Percentiles rank a stretch among this genome's conserved stretches.
These are phyloP conservation scores for Microplitis demolitor DNA, from an alignment of 1,140 invertebrate species.

Conservation along the genomic window DNA sequence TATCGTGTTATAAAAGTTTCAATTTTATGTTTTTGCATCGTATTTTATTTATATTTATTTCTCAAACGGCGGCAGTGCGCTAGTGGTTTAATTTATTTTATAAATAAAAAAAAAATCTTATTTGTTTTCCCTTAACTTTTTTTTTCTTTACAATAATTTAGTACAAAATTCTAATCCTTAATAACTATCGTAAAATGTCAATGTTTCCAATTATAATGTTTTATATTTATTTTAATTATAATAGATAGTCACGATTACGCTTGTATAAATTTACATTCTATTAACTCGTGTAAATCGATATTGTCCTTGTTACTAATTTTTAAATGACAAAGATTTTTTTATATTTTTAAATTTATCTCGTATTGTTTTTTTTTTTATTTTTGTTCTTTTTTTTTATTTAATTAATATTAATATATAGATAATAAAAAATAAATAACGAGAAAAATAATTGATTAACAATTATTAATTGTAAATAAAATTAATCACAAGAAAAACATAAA, in stretches of 20 bases:
- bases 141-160: background rate
- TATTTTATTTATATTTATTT: constrained; percentile 5
- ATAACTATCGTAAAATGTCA: background rate
- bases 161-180: constrained; percentile 1
- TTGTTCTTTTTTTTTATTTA: background rate
- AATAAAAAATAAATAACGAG: constrained; percentile 12
- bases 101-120: background rate
- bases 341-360: background rate
- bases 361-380: no score
- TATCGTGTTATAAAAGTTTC: background rate
- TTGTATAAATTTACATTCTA: no score
- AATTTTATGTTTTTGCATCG: background rate
- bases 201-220: constrained; percentile 16
- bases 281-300: no score
- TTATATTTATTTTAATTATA: background rate
- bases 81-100: constrained; percentile 7
- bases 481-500: constrained; percentile 40
- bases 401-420: constrained; percentile 13
- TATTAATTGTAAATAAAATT: constrained; percentile 10
- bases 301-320: no score
- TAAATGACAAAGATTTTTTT: background rate
- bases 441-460: constrained; percentile 31
- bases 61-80: constrained; percentile 23
- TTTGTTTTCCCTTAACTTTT: background rate
- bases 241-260: no score